Percentiles rank a stretch among this genome's conserved stretches.
phyloP scores from a whole-genome alignment of 2,797 vertebrate species.

The Cryptoblepharus egeriae region DNA sequence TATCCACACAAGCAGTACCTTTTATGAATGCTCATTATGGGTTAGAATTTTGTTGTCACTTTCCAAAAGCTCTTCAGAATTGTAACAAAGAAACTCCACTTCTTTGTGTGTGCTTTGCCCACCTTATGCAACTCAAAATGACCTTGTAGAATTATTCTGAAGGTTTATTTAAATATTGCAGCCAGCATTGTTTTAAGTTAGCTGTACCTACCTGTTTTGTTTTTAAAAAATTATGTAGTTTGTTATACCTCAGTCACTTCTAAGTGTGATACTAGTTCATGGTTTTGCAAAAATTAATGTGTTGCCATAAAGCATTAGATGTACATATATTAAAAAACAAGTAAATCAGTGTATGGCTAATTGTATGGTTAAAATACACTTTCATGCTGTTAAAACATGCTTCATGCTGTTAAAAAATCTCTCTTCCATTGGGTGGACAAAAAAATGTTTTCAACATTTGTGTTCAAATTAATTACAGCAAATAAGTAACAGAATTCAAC shows the following conservation, averaged over 20 bases:
- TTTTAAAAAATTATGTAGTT: neutral
- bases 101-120: neutral
- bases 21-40: neutral
- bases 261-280: neutral
- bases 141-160: neutral
- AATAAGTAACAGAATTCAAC: too few species aligned
- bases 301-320: neutral
- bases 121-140: neutral
- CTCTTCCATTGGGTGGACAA: too few species aligned
- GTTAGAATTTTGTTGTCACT: neutral
- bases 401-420: neutral
- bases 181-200: neutral
- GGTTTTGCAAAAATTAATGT: neutral
- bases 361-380: neutral
- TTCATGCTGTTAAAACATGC: neutral
- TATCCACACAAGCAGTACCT: neutral
- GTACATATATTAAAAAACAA: neutral
- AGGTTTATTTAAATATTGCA: neutral
- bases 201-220: neutral
- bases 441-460: too few species aligned
- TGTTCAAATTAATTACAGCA: too few species aligned
- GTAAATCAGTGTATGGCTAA: neutral
- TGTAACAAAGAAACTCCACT: neutral
- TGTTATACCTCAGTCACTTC: neutral
- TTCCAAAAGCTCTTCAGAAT: neutral